Conservation (phyloP, 2,797 vertebrate species). For the Xerus rutilus region DNA sequence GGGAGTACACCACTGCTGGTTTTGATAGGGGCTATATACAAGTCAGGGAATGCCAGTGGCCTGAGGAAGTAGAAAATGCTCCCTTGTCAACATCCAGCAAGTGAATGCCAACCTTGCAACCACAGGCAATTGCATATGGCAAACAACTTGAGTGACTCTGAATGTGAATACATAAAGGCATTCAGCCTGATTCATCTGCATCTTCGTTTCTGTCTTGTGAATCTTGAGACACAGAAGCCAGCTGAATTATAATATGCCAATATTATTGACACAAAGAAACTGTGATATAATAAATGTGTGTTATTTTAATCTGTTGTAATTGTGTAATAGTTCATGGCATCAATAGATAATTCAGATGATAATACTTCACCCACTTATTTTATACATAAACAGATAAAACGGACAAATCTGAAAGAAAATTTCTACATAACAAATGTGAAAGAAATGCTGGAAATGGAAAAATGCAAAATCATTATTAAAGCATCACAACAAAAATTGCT, state of each 20-base stretch:
- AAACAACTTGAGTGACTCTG: background rate
- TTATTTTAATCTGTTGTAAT: background rate
- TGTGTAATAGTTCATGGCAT: background rate
- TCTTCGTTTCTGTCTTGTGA: background rate
- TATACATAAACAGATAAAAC: background rate
- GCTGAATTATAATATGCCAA: background rate
- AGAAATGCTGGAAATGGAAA: background rate
- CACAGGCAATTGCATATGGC: background rate
- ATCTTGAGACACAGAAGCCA: background rate
- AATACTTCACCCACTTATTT: background rate
- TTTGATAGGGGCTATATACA: background rate
- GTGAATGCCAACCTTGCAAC: background rate
- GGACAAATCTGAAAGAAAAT: background rate
- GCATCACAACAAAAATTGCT: background rate
- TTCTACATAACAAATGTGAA: background rate
- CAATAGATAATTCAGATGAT: background rate
- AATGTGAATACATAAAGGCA: background rate
- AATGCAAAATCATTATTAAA: background rate
- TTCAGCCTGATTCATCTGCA: too few species aligned
- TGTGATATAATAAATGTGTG: background rate
- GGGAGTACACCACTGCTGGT: too few species aligned
- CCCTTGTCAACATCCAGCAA: background rate
- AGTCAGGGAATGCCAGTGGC: background rate
- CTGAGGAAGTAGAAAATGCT: background rate
- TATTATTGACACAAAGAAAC: background rate